Base-by-base conservation (phyloP, 1,140 invertebrate genomes). In the Coenobita brevimanus region DNA sequence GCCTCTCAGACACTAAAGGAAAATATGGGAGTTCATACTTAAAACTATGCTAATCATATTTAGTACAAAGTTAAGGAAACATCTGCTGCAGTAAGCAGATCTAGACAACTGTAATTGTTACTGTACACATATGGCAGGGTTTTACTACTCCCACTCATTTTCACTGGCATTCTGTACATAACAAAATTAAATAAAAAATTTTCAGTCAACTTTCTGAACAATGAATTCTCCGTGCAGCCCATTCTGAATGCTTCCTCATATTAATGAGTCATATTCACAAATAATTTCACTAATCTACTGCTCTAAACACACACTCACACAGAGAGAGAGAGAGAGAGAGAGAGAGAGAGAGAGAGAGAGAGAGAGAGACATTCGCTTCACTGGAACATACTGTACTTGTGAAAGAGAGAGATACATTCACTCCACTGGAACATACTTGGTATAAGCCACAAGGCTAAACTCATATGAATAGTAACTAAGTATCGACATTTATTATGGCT, bases 61-160 rank as follows among this genome's bases (percentile, higher is more conserved):
- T 87, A 87, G 54, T 87, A 87, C 85, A 87, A 87, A 87, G 76
- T 87, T 76, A 76, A 33, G 57, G 82, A 85, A 79, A 87, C 75
- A 71, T 62, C 62, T 62, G 27, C 62, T 81, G 76, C 43, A 57
- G 24, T 67, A 46, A 87, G 30, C 33, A 81, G 85, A 57, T 46
- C 27, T 80, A 80, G 73, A 87, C 67, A 27, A 46, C 71, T 46
- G 81, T 50, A 27, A 46, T 80, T 46, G 81, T 50, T 81, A 81
- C 85, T 87, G 75, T 87, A 87, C 85, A 87, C 38, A 87, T 87
- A 87, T 87, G 85, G 85, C 85, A 87, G 85, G 85, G 85, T 81
- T 87, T 87, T 62, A 24, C 76, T 41, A 87, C 85, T 87, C 78
- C 76, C 85, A 87, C 85, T 67, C 76, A 80, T 71, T 81, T 87